Percentiles rank a stretch among this genome's conserved stretches.
phyloP scores from a whole-genome alignment of 2,113 vertebrate genomes.

The Podilymbus podiceps region DNA sequence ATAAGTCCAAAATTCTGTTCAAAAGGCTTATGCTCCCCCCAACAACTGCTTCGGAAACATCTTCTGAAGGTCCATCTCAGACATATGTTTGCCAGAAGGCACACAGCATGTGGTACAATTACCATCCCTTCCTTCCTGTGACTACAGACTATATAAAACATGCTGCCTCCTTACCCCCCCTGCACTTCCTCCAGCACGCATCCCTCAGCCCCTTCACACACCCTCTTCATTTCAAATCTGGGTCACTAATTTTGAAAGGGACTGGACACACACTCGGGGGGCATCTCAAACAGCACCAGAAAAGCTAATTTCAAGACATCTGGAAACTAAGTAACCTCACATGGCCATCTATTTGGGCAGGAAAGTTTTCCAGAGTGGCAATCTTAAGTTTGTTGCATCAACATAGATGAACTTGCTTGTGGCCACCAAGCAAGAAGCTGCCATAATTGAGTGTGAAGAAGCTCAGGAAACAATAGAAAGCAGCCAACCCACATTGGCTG shows the following conservation, averaged over 20 bases:
- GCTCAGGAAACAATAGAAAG: not conserved
- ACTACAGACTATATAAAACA: not conserved
- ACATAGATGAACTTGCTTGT: not conserved
- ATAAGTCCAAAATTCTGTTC: not conserved
- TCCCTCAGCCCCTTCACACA: not conserved
- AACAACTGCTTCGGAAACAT: not conserved
- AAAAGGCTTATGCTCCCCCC: not conserved
- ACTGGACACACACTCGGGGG: not conserved
- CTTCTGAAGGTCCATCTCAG: constrained; percentile 4
- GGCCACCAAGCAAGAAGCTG: not conserved
- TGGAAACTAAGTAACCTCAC: not conserved
- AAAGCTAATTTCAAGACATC: not conserved
- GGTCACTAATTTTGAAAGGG: not conserved
- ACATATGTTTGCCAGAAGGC: not conserved
- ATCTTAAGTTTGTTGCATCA: not conserved
- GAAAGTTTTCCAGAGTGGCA: not conserved
- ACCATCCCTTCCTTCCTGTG: constrained; percentile 4
- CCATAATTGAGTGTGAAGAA: not conserved
- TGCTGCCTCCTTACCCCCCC: rapidly evolving
- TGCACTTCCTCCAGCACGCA: not conserved
- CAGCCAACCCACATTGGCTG: not conserved
- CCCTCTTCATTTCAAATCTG: not conserved
- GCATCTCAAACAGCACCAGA: not conserved
- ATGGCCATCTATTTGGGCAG: not conserved
- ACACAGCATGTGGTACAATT: not conserved